Conservation (phyloP, 2,113 vertebrate genomes). For the Phyllostomus discolor region DNA sequence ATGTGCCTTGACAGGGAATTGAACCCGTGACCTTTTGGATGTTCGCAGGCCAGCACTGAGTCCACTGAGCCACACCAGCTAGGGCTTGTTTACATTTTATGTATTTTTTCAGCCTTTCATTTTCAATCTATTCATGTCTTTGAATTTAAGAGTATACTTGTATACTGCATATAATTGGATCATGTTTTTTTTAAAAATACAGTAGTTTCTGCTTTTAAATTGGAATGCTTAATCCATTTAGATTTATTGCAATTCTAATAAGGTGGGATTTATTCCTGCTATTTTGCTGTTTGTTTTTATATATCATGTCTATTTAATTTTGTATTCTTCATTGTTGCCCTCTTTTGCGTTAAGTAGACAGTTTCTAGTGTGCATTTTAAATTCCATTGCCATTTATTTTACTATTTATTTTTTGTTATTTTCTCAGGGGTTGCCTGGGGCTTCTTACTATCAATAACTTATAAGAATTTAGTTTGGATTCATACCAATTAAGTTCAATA, state of each 20-base stretch:
- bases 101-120: not conserved
- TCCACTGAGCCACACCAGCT: too few relatives aligned
- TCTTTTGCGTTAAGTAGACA: not conserved
- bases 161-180: not conserved
- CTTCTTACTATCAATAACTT: not conserved
- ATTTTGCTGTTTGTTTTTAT: not conserved
- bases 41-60: too few relatives aligned
- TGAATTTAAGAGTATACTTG: not conserved
- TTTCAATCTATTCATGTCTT: not conserved
- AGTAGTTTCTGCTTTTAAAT: not conserved
- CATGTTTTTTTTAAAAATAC: not conserved
- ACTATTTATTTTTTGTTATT: not conserved
- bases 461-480: slow-evolving; percentile 1
- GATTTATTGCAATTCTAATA: not conserved
- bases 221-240: not conserved
- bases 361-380: not conserved
- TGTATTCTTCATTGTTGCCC: not conserved
- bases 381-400: not conserved
- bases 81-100: not conserved
- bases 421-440: not conserved
- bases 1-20: too few relatives aligned
- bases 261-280: not conserved
- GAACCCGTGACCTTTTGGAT: too few relatives aligned
- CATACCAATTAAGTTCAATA: not conserved
- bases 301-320: not conserved